These are phyloP conservation scores for Melipona bicolor DNA, from an alignment of 2,888 invertebrate genomes.

Conservation along the genomic window DNA sequence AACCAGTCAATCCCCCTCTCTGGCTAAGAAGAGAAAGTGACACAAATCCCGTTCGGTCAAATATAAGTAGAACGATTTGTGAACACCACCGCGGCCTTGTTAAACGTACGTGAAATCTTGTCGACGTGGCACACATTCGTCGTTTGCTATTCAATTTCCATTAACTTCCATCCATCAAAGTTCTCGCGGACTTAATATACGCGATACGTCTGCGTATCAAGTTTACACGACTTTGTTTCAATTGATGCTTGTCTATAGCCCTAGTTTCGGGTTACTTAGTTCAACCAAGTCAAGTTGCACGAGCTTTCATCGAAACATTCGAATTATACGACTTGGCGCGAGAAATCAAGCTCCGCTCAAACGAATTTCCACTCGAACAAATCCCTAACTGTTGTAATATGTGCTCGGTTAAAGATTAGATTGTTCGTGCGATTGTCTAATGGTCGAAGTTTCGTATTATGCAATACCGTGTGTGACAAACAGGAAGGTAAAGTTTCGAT, in stretches of 20 bases:
- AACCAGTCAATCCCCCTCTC: not conserved
- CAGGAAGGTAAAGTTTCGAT: not conserved
- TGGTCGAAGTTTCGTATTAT: not conserved
- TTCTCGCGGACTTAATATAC: not conserved
- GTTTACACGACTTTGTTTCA: constrained; percentile 1
- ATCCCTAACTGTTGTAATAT: not conserved
- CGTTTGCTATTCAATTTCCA: not conserved
- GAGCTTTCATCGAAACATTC: constrained; percentile 1
- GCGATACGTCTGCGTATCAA: not conserved
- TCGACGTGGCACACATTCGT: not conserved
- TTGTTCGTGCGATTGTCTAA: constrained; percentile 3
- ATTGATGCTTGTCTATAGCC: not conserved
- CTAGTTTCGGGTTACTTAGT: not conserved
- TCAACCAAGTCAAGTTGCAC: not conserved
- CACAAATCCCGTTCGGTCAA: not conserved
- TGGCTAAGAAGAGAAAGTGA: not conserved
- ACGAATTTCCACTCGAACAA: constrained; percentile 1
- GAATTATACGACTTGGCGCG: not conserved
- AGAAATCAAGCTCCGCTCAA: not conserved
- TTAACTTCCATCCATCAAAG: not conserved
- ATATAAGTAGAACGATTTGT: constrained; percentile 5
- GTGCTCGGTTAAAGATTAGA: not conserved
- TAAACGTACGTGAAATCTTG: constrained; percentile 2
- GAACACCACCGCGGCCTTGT: not conserved
- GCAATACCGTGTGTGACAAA: not conserved